Evolutionary conservation across 2,797 vertebrate genomes (phyloP), one percentile per base, ranked within the genome.

Genomic region (Xyrichtys novacula): DNA sequence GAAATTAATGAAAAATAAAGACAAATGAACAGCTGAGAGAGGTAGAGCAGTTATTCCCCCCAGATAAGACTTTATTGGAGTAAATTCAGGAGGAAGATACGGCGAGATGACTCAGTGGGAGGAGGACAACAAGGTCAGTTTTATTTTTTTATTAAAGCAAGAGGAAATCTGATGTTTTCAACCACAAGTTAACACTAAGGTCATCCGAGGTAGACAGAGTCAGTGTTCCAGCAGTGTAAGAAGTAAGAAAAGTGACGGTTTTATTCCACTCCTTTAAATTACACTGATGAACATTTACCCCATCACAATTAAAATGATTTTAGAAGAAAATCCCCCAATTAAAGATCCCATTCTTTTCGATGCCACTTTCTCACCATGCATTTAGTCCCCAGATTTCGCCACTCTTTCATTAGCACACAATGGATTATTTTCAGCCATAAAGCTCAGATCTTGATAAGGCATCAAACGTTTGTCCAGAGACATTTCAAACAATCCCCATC

Each of bases 371-470:
- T 80, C 85, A 82, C 71, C 85, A 74, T 86, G 80, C 78, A 81
- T 89, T 87, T 76, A 67, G 76, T 74, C 50, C n/a, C n/a, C 38
- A 71, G 66, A 77, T 83, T 85, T 72, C 80, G 80, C 75, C 6
- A 2, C 59, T 65, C 87, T 91, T 90, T 91, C 78, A 88, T 91
- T 82, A 50, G 19, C 49, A 26, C 80, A 85, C 80, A 86, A 74
- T 83, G 83, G 85, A 88, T 85, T 85, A 79, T 85, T 85, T 86
- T 80, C 84, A 81, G 79, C 81, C 65, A 55, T 81, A 62, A 81
- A 74, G 66, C 76, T 65, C 34, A 49, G 28, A 84, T 84, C 80
- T 79, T 54, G 77, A 90, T 85, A 86, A 87, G 71, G 40, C 67
- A 72, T 89, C 81, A 85, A 77, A 82, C 68, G 56, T 78, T 83